Percentiles rank a stretch among this genome's conserved stretches.
These are phyloP conservation scores for Zaprionus obscuricornis DNA, from an alignment of 2,888 invertebrate species.

Conservation along the genomic window DNA sequence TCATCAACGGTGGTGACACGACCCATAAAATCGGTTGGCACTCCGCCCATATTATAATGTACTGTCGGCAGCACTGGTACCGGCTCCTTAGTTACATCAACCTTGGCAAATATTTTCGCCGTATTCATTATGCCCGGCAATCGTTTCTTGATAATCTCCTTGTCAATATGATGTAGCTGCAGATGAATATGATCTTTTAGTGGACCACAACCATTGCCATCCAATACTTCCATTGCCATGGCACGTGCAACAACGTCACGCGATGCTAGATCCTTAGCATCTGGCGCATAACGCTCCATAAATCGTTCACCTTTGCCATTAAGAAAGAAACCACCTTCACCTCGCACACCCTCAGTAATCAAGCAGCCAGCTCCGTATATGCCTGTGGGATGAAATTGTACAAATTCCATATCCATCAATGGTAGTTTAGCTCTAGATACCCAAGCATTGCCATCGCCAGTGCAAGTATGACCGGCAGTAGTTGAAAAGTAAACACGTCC, in stretches of 20 bases:
- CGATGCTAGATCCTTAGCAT: conserved; percentile 98
- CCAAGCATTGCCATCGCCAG: conserved; percentile 99
- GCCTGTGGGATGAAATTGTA: conserved; percentile 99
- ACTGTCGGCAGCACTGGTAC: conserved; percentile 99
- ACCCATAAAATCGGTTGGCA: conserved; percentile 98
- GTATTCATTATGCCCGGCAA: conserved; percentile 98
- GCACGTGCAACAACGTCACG: conserved; percentile 98
- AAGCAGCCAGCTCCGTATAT: conserved; percentile 99
- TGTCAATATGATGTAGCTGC: conserved; percentile 97
- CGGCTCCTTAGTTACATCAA: conserved; percentile 99
- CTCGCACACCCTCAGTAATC: conserved; percentile 98
- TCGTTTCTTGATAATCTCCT: conserved; percentile 91
- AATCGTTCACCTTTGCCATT: conserved; percentile 99
- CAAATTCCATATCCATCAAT: conserved; percentile 98
- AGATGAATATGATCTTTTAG: conserved; percentile 97
- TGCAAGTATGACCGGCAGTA: conserved; percentile 99
- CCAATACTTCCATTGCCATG: conserved; percentile 98
- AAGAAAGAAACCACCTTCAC: conserved; percentile 97
- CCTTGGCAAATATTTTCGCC: conserved; percentile 99
- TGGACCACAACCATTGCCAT: conserved; percentile 97
- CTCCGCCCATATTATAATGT: conserved; percentile 99
- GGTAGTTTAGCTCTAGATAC: conserved; percentile 94
- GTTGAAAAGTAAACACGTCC: conserved; percentile 98
- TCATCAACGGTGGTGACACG: conserved; percentile 86
- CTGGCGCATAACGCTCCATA: conserved; percentile 99